phyloP scores from a whole-genome alignment of 2,888 invertebrate genomes.

The Plagodis dolabraria region DNA sequence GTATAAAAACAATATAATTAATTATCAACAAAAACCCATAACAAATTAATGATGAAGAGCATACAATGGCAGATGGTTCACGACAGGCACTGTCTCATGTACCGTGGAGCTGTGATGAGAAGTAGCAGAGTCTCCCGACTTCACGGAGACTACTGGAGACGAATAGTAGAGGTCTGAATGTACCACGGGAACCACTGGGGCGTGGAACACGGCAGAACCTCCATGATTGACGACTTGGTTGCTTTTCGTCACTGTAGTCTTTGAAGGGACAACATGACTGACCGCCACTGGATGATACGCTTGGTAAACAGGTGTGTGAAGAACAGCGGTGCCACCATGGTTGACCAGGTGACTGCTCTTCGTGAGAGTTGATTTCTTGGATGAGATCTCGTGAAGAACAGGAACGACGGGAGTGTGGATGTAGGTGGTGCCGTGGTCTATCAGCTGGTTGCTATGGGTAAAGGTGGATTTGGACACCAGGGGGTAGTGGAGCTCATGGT shows the following conservation, averaged over 20 bases:
- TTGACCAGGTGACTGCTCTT: conserved; percentile 64
- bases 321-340: conserved; percentile 51
- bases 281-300: conserved; percentile 19
- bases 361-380: conserved; percentile 38
- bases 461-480: conserved; percentile 55
- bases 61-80: conserved; percentile 53
- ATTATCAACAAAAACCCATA: conserved; percentile 1
- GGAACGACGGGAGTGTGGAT: conserved; percentile 53
- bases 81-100: conserved; percentile 64
- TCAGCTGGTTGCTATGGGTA: conserved; percentile 56
- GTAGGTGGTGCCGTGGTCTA: conserved; percentile 62
- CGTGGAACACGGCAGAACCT: conserved; percentile 44
- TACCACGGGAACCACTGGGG: conserved; percentile 36
- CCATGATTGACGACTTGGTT: conserved; percentile 64
- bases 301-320: conserved; percentile 42
- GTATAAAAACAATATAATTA: conserved; percentile 33
- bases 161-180: conserved; percentile 54
- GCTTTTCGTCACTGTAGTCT: conserved; percentile 43
- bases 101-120: conserved; percentile 80
- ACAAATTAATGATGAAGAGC: conserved; percentile 54
- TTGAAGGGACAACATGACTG: conserved; percentile 30
- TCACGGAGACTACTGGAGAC: conserved; percentile 51
- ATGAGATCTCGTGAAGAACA: conserved; percentile 38
- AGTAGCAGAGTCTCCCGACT: conserved; percentile 70
- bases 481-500: conserved; percentile 44